Base-by-base conservation (phyloP, 2,888 invertebrate species). In the Thera britannica region DNA sequence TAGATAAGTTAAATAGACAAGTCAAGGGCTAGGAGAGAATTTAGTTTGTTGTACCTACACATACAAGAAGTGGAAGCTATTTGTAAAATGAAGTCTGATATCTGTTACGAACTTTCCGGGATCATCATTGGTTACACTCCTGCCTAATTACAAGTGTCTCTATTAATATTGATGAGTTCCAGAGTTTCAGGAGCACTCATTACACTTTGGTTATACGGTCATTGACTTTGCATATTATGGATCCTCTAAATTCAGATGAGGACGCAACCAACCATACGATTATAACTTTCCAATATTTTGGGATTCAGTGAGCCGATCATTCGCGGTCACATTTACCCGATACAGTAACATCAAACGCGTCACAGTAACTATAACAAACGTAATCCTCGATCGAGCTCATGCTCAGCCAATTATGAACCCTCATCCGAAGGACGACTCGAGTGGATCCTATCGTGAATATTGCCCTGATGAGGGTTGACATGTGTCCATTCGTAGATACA, bases 381-480 rank as follows among this genome's bases (percentile, higher is more conserved):
- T 57, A 66, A 70, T 63, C 65, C 66, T 58, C 65, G 48, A 66
- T 70, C 59, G 65, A 63, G 59, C 48, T 58, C 62, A 52, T 65
- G 69, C 65, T 70, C 66, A 72, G 64, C 75, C 72, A 74, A 72
- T 75, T 73, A 73, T 73, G 64, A 62, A 72, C 74, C 72, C 72
- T 72, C 74, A 74, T 74, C 75, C 62, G 63, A 67, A 66, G 68
- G 63, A 58, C 65, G 70, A 65, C 58, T 65, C 58, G 62, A 68
- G 61, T 70, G 75, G 67, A 69, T 72, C 75, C 72, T 73, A 75
- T 77, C 75, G 75, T 74, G 75, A 75, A 75, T 76, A 72, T 77
- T 67, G 72, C 71, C 68, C 71, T 77, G 86, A 88, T 79, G 82
- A 86, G 88, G 88, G 87, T 87, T 80, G 87, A 84, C 88, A 83